Evolutionary conservation across 2,888 invertebrate genomes (phyloP).

Genomic region (Caenorhabditis wallacei): DNA sequence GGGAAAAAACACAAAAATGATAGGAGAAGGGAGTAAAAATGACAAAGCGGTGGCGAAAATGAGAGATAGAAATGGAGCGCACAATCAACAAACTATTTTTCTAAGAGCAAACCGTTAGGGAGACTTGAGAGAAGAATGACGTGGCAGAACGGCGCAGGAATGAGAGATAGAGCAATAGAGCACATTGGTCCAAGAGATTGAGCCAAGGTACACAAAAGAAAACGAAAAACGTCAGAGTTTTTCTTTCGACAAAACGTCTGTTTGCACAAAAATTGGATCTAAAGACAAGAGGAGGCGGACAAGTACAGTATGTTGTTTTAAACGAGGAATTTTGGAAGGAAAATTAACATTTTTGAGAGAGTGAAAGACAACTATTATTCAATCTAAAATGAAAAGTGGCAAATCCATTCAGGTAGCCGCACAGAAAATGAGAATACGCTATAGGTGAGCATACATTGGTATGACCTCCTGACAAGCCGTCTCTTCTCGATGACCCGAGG

Average conservation of each 20-base stretch:
- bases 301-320: not conserved
- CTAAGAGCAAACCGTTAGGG: slow-evolving; percentile 53
- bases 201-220: slow-evolving; percentile 36
- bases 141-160: slow-evolving; percentile 52
- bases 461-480: slow-evolving; percentile 18
- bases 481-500: slow-evolving; percentile 15
- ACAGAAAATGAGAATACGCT: not conserved
- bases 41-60: slow-evolving; percentile 27
- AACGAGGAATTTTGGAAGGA: too few species aligned
- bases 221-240: slow-evolving; percentile 42
- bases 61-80: slow-evolving; percentile 27
- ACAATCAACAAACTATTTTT: slow-evolving; percentile 51
- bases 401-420: not conserved
- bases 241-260: slow-evolving; percentile 26
- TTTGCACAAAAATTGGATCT: slow-evolving; percentile 50
- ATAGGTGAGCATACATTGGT: slow-evolving; percentile 13
- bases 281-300: slow-evolving; percentile 24
- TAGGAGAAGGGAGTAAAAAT: slow-evolving; percentile 9
- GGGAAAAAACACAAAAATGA: not conserved
- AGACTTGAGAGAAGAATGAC: slow-evolving; percentile 40
- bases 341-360: too few species aligned
- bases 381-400: not conserved
- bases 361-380: too few species aligned
- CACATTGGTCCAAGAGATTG: slow-evolving; percentile 40
- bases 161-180: slow-evolving; percentile 32